Evolutionary conservation across 1,140 invertebrate species (phyloP), one percentile per base, ranked within the genome.

Genomic region (Panagrolaimus sp.): DNA sequence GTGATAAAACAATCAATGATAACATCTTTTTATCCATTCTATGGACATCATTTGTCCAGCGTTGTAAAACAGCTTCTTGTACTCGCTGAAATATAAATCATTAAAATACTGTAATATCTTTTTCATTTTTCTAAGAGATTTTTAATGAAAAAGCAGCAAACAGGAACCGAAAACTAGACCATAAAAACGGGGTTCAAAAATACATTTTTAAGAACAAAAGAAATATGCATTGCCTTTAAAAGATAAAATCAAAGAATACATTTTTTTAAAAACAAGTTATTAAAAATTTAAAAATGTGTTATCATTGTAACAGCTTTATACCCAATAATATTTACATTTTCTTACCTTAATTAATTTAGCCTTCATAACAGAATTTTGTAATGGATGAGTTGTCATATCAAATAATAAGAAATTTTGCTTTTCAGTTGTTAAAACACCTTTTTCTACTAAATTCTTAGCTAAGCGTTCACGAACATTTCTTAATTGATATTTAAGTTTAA

Each of bases 341-440:
- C 53, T 91, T 88, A 95, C 96, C 87, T 97, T 97, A 46, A 99
- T 92, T 72, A 99, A 88, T 77, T 94, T 90, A 76, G 90, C 91
- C 87, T 99, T 99, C n/a, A 92, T 89, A 73, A 90, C 88, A 86
- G 91, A 91, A 85, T 99, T 94, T 65, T 91, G 93, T 47, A 99
- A 87, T 45, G 96, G 96, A 88, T 99, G 96, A 75, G 96, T 99
- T 27, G 96, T 99, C 95, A 99, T 99, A 87, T 99, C 96, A 86
- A 99, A 99, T 20, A 99, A 86, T 73, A 99, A 87, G 86, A 99
- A 99, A 86, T 99, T 98, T 86, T 99, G 96, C 87, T 98, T 98
- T 86, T 99, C 96, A 65, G 96, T 99, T 61, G 95, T 97, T 70
- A 98, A 88, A n/a, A 99, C 93, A 74, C 96, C 96, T 86, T 99